Conservation (phyloP, 2,888 invertebrate species). For the Chymomyza amoena region DNA sequence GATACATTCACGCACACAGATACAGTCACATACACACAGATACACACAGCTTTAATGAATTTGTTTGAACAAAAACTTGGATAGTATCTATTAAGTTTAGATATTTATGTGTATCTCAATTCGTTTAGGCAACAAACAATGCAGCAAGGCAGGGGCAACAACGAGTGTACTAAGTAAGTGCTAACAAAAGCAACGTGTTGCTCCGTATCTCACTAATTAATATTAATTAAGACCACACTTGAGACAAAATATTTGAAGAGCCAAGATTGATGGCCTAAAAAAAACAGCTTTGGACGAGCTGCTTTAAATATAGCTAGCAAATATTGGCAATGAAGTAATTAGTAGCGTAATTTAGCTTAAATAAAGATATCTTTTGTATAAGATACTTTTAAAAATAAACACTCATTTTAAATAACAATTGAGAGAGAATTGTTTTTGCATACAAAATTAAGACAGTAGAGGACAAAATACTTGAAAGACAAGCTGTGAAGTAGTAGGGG, state of each 20-base stretch:
- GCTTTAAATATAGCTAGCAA: not conserved
- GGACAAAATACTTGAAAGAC: no score
- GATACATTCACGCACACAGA: not conserved
- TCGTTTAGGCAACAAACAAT: not conserved
- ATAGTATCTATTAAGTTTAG: not conserved
- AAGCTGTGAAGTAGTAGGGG: no score
- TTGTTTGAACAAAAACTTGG: not conserved
- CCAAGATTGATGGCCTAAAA: slow-evolving; percentile 16
- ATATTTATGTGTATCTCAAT: not conserved
- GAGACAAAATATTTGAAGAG: slow-evolving; percentile 12
- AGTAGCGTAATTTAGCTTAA: not conserved
- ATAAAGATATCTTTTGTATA: not conserved
- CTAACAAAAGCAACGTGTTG: slow-evolving; percentile 33
- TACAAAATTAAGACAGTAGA: no score
- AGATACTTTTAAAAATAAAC: no score
- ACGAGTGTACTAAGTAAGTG: not conserved
- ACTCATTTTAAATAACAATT: no score
- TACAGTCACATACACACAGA: not conserved
- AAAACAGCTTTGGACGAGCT: not conserved
- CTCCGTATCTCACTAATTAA: slow-evolving; percentile 65
- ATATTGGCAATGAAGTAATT: not conserved
- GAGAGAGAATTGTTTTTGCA: not conserved
- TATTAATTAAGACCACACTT: slow-evolving; percentile 58
- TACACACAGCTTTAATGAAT: not conserved
- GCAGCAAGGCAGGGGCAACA: no score